Evolutionary conservation across 2,113 vertebrate species (phyloP), one percentile per base, ranked within the genome.

Genomic region (Sylvicapra grimmia): DNA sequence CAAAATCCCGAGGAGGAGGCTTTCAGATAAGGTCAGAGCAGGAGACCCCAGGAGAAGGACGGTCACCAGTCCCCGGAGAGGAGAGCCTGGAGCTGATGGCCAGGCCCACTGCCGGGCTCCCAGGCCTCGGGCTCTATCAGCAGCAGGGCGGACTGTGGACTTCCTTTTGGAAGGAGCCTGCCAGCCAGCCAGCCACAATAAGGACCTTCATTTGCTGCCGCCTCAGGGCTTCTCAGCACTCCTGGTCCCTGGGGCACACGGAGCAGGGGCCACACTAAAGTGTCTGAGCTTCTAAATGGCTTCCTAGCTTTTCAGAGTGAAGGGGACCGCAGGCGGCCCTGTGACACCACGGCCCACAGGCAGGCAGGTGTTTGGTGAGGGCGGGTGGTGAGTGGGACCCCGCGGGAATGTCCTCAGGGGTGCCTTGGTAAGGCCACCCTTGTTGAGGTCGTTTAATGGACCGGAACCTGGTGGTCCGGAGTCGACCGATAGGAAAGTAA

Each of bases 331-430:
- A 2, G 86, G 54, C 23, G 2, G 25, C 29, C 23, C 51, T 0
- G 1, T 5, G 47, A 18, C 4, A 2, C 21, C 47, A 1, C 12
- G 0, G 0, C 4, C 11, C 13, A 7, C 29, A 27, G 15, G n/a
- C 44, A 16, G 80, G 14, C 3, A 47, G 58, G 6, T 0, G 16
- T 11, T 18, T 31, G 61, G 8, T 5, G 58, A 51, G 53, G n/a
- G 83, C n/a, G 2, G 21, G 23, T 0, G 68, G 88, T 25, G 79
- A 19, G 25, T 0, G 13, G 49, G 44, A 6, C 49, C 21, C 36
- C 1, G 0, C 0, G 6, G 85, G 51, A 8, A 7, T 3, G 36
- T 4, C 40, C 1, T 4, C 13, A 1, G 36, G 3, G 16, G 40
- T 29, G 15, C 19, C 33, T 4, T 0, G 19, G 63, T 36, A 14